phyloP scores from a whole-genome alignment of 2,113 vertebrate genomes.

The Benitochromis conjunctus region DNA sequence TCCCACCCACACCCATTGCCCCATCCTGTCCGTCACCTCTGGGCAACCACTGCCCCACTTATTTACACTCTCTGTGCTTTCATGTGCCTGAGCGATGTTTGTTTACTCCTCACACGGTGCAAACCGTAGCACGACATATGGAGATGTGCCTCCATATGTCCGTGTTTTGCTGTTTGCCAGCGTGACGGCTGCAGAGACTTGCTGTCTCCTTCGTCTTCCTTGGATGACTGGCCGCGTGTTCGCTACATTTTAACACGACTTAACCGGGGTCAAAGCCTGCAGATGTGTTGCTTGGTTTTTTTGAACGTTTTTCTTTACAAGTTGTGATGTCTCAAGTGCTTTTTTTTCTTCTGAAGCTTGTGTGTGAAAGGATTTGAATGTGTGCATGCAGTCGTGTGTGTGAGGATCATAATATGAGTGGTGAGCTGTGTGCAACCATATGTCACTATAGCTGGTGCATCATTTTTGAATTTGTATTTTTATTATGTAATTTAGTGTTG shows the following conservation, averaged over 20 bases:
- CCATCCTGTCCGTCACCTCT: slow-evolving; percentile 5
- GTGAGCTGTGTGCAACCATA: background rate
- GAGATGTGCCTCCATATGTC: slow-evolving; percentile 49
- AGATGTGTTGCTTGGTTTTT: background rate
- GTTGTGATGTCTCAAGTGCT: background rate
- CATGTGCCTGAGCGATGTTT: slow-evolving; percentile 16
- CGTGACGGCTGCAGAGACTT: background rate
- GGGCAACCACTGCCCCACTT: slow-evolving; percentile 23
- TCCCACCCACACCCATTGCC: background rate
- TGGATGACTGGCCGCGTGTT: slow-evolving; percentile 19
- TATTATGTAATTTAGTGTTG: background rate
- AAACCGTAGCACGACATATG: slow-evolving; percentile 35
- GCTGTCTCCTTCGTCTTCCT: background rate
- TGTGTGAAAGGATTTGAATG: background rate
- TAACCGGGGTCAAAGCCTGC: slow-evolving; percentile 36
- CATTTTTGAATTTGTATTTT: background rate
- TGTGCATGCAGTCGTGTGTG: background rate
- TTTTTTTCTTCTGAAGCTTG: background rate
- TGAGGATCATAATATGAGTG: background rate
- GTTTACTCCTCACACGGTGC: slow-evolving; percentile 36
- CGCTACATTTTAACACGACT: slow-evolving; percentile 17
- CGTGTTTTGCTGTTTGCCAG: slow-evolving; percentile 34
- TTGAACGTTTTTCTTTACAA: background rate
- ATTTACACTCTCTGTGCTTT: slow-evolving; percentile 2
- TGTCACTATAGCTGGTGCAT: background rate